phyloP scores from a whole-genome alignment of 2,113 vertebrate genomes.

The Crotalus tigris region DNA sequence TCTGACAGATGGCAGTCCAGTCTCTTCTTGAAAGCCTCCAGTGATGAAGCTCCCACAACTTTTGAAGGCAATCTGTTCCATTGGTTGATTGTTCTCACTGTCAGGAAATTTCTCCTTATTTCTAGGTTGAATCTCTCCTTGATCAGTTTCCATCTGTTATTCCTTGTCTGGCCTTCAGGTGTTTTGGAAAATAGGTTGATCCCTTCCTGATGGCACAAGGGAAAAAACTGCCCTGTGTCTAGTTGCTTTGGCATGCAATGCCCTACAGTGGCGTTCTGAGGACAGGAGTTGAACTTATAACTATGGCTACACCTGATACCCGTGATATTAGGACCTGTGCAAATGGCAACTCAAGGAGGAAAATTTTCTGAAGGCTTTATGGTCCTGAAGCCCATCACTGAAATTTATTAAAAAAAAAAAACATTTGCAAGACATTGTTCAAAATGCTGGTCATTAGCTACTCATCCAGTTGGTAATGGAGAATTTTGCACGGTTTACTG shows the following conservation, averaged over 20 bases:
- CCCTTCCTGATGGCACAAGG: too few relatives aligned
- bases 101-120: too few relatives aligned
- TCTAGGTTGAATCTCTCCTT: too few relatives aligned
- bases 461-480: neutral
- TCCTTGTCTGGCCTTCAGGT: too few relatives aligned
- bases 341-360: neutral
- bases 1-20: too few relatives aligned
- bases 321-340: neutral
- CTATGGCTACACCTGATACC: neutral
- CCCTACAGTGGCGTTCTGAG: neutral
- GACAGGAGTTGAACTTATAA: neutral
- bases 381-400: neutral
- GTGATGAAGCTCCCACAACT: too few relatives aligned
- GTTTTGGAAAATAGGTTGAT: too few relatives aligned
- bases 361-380: neutral
- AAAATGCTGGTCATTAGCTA: neutral
- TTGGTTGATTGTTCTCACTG: too few relatives aligned
- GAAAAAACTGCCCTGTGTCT: too few relatives aligned
- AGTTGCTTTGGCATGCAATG: neutral
- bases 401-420: neutral
- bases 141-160: too few relatives aligned
- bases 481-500: neutral
- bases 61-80: too few relatives aligned
- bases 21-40: too few relatives aligned
- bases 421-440: neutral